Evolutionary conservation across 2,113 vertebrate genomes (phyloP), one percentile per base, ranked within the genome.

Genomic region (Limnothrissa miodon): DNA sequence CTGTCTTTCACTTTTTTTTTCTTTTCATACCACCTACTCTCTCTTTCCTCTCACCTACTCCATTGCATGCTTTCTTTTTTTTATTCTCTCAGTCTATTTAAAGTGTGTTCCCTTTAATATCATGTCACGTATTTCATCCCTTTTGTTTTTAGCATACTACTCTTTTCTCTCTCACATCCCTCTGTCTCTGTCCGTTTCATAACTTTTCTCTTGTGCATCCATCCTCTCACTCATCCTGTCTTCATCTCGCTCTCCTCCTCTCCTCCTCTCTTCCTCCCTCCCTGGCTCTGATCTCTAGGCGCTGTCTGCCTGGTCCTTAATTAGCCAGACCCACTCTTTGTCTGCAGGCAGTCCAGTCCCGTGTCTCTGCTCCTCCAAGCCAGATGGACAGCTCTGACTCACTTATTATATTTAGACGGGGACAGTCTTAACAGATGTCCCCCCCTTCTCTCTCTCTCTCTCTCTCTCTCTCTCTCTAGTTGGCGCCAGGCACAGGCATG

Each of bases 351-450:
- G 82, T 29, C 80, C 83, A 39, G 51, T 21, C 33, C 6, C 42
- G 42, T 42, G 42, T 42, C 42, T 42, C 42, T n/a, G n/a, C n/a
- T 78, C 45, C 78, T 53, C 86, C 23, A 5, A 15, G 56, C 51
- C 84, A 90, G 84, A 85, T 82, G 86, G 87, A 86, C 82, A 51
- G 44, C 62, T 82, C 83, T 53, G 51, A 39, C 25, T 66, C 79
- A 78, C 78, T 83, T 85, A 88, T 85, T 59, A 56, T 82, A 74
- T 79, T 39, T 80, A 78, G 83, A 36, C 51, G 87, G 81, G 83
- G 44, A 56, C 80, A 39, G 44, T 85, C 83, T 62, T 45, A 86
- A 66, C 88, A 90, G 85, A 85, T 87, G 87, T 83, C 88, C 36
- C 46, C 83, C 59, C 82, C 83, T 78, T 10, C 1, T 1, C 62